Evolutionary conservation across 2,113 vertebrate genomes (phyloP), one percentile per base, ranked within the genome.

Genomic region (Odontesthes bonariensis): DNA sequence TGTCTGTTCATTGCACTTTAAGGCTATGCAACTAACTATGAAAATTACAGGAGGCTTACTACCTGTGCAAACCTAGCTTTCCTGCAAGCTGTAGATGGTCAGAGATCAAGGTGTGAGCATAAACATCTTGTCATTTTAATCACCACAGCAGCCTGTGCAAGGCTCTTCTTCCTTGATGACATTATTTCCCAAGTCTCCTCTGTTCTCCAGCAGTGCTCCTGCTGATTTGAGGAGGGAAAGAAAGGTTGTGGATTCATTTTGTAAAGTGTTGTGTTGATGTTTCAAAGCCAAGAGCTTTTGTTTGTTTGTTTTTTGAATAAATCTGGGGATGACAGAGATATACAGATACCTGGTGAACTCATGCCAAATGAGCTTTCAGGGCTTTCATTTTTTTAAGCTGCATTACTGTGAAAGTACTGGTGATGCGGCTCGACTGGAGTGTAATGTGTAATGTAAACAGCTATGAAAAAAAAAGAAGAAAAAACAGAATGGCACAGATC

Each of bases 111-210:
- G 74, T 76, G 77, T 77, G 63, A 68, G 38, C 72, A 69, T 70
- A 67, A 86, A 86, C 71, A 67, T 23, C 61, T 79, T 86, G 67
- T 83, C 57, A 76, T 73, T 59, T 75, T 64, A 85, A 83, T 86
- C 82, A 78, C 67, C 6, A 59, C 68, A 47, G 69, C 70, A 69
- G 62, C 62, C 49, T 27, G 65, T 60, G 49, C 35, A 31, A 76
- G 49, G 3, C 64, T 77, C 19, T 11, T 27, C 76, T 16, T 77
- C 46, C 51, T 61, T 64, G 58, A 75, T 83, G 67, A 69, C 59
- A 60, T 83, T 73, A 66, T 78, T 79, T 75, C 62, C 47, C 17
- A 38, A 75, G 17, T 59, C 55, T 49, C 27, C 1, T 42, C 65
- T 60, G 57, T 12, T 67, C 14, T 78, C 70, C 78, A 27, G 73